Evolutionary conservation across 2,888 invertebrate genomes (phyloP), one percentile per base, ranked within the genome.

Genomic region (Drosophila conformis): DNA sequence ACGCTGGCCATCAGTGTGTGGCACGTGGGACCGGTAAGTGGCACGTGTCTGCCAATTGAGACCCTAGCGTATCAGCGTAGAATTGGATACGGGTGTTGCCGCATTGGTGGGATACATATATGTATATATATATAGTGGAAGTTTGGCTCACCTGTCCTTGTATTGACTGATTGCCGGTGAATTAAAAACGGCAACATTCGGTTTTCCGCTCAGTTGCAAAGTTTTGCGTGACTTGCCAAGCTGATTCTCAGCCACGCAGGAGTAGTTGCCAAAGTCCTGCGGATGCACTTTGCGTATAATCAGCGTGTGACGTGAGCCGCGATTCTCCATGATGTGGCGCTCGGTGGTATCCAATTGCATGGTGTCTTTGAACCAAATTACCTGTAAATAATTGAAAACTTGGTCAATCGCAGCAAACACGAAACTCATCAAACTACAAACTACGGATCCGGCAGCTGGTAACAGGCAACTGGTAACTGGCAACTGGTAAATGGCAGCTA

Each of bases 231-330:
- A 94, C 93, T 95, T 95, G 76, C 96, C 96, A 82, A 95, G 94
- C 90, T 94, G 94, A 93, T 96, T 96, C 92, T 96, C 95, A 57
- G 95, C 96, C 78, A 95, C 94, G 92, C 96, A 96, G 83, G 95
- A 95, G 93, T 96, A 96, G 93, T 95, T 95, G 82, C 95, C 95
- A 91, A 96, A 95, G 93, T 96, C 95, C 81, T 95, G 94, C 74
- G 94, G 94, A 91, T 95, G 95, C 82, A 95, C 95, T 93, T 95
- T 95, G 71, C 95, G 94, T 90, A 95, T 95, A 92, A 95, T 94
- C 83, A 95, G 94, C 31, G 95, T 95, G 91, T 95, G 95, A 83
- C 95, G 93, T 85, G 95, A 95, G 66, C 95, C 95, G 79, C 95
- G 94, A 70, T 95, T 94, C 91, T 95, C 95, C 94, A 95, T 95